Evolutionary conservation across 2,888 invertebrate genomes (phyloP).

Genomic region (Pachymerium ferrugineum): DNA sequence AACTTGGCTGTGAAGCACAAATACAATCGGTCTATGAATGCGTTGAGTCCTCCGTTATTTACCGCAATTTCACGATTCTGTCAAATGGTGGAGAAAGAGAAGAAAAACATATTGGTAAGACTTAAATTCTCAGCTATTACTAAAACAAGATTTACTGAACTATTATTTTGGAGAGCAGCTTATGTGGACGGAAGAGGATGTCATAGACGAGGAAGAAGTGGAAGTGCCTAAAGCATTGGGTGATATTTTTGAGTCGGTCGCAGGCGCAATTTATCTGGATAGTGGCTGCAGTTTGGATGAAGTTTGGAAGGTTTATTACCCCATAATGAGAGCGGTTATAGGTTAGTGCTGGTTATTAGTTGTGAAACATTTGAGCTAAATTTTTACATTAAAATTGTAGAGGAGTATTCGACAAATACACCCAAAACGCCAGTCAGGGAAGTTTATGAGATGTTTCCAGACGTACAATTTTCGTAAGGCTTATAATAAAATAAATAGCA

Average conservation of each 20-base stretch:
- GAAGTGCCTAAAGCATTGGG: conserved; percentile 90
- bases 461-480: conserved; percentile 1
- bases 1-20: conserved; percentile 77
- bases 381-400: not conserved
- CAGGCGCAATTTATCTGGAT: conserved; percentile 88
- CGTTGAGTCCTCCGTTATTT: conserved; percentile 52
- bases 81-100: not conserved
- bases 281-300: conserved; percentile 62
- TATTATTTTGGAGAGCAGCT: too few relatives aligned
- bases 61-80: conserved; percentile 52
- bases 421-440: conserved; percentile 6
- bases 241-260: conserved; percentile 86
- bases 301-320: conserved; percentile 77
- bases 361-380: not conserved
- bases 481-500: too few relatives aligned
- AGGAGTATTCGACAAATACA: not conserved
- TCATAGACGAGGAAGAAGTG: conserved; percentile 58
- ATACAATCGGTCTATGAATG: conserved; percentile 68
- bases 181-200: conserved; percentile 44
- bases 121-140: not conserved
- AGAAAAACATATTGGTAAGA: not conserved
- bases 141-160: not conserved
- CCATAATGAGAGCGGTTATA: conserved; percentile 80
- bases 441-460: conserved; percentile 31
- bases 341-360: conserved; percentile 48